Base-by-base conservation (phyloP, 2,797 vertebrate species). In the Pachyuromys duprasi region DNA sequence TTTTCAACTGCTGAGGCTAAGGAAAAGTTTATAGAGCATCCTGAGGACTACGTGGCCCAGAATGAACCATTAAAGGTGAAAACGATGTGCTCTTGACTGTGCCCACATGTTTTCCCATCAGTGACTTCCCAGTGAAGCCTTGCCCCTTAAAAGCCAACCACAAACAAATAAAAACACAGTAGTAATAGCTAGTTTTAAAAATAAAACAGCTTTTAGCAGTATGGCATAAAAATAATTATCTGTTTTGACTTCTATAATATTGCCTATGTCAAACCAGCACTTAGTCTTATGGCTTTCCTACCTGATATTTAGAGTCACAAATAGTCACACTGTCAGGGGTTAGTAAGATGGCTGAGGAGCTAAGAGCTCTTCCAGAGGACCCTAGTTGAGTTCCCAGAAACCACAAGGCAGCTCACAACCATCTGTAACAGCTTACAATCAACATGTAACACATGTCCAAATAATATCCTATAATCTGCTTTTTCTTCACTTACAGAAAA, bases 21-120 rank as follows among this genome's bases (percentile, higher is more conserved):
- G 97, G 98, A 99, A 0, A 98, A 98, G 90, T 99, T 99, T 98
- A 39, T 99, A 96, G 97, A 99, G 95, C 98, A 98, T 69, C 99
- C 99, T 72, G 98, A 98, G 76, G 97, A 98, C 0, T 99, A 99
- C 91, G 97, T 99, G 86, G 98, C 99, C 97, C 98, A 98, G 72
- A 97, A 97, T 24, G 97, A 98, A 91, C 99, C 98, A n/a, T 92
- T 99, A 94, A 98, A 99, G 98, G 99, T 99, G 97, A 97, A 97
- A 91, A 65, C 22, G 89, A 45, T 63, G 36, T 60, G 70, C 70
- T 78, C 67, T 33, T 26, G 1, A 28, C 45, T 36, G 42, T 20
- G 42, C 42, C 76, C 24, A 17, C 24, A 17, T 2, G 0, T 49
- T 9, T 63, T n/a, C 81, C 78, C n/a, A 11, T 31, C 11, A 3